phyloP scores from a whole-genome alignment of 2,113 vertebrate genomes.

The Muntiacus muntjak region DNA sequence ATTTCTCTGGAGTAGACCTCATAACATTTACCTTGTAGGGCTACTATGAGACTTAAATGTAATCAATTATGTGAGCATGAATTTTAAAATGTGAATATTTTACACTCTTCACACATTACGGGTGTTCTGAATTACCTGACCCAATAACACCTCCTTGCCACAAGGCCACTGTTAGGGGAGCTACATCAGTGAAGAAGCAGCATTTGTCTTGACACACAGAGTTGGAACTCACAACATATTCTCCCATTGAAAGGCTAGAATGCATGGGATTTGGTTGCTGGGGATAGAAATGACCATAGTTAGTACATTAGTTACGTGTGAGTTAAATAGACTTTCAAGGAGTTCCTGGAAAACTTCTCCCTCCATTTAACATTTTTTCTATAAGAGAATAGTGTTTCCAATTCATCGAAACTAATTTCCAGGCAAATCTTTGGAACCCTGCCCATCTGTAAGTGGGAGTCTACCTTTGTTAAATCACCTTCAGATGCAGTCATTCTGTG shows the following conservation, averaged over 20 bases:
- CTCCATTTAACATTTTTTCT: not conserved
- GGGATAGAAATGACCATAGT: not conserved
- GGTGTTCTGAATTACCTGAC: not conserved
- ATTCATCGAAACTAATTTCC: not conserved
- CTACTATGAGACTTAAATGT: not conserved
- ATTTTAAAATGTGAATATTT: not conserved
- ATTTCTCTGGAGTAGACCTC: not conserved
- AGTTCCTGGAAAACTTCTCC: not conserved
- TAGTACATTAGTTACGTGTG: not conserved
- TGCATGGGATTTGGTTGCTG: not conserved
- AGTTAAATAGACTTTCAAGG: not conserved
- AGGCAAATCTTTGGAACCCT: slow-evolving; percentile 42
- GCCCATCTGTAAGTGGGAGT: slow-evolving; percentile 38
- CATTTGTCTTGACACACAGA: not conserved
- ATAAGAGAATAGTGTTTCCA: not conserved
- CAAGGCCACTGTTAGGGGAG: not conserved
- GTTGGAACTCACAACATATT: not conserved
- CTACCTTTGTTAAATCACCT: slow-evolving; percentile 56
- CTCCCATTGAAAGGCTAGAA: not conserved
- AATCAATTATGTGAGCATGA: not conserved
- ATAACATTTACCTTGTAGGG: not conserved
- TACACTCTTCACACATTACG: not conserved
- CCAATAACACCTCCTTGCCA: not conserved
- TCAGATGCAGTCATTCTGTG: not conserved
- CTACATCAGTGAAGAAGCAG: not conserved